A percentile compares a stretch with the other conserved stretches of the same genome.
Conservation (phyloP, 2,888 invertebrate species). For the Neoaliturus tenellus region DNA sequence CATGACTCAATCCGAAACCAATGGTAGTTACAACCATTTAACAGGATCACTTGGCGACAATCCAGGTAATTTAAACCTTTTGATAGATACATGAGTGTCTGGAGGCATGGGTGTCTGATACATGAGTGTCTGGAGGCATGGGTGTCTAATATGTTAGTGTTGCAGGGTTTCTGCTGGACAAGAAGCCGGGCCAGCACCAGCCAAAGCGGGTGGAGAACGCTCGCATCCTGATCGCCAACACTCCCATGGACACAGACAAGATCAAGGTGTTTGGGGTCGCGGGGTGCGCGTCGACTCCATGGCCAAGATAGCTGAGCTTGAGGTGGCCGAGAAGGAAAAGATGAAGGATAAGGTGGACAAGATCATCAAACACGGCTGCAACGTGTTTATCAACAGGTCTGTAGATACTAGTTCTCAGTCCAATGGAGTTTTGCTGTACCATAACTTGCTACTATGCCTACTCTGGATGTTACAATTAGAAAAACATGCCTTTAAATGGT, state of each 20-base stretch:
- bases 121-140: too few relatives aligned
- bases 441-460: too few relatives aligned
- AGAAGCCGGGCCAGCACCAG: conserved; percentile 98
- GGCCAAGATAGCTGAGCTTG: conserved; percentile 97
- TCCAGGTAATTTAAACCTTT: too few relatives aligned
- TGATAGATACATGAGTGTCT: too few relatives aligned
- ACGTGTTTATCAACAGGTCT: conserved; percentile 97
- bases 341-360: conserved; percentile 99
- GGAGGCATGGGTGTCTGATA: too few relatives aligned
- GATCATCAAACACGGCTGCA: conserved; percentile 95
- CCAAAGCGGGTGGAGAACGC: conserved; percentile 97
- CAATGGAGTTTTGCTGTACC: too few relatives aligned
- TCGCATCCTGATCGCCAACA: conserved; percentile 98
- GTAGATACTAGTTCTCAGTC: not conserved
- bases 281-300: conserved; percentile 94
- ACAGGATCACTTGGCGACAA: too few relatives aligned
- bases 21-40: too few relatives aligned
- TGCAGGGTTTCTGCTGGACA: conserved; percentile 94
- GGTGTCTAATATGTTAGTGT: too few relatives aligned
- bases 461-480: too few relatives aligned
- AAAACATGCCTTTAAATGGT: too few relatives aligned
- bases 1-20: too few relatives aligned
- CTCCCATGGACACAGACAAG: conserved; percentile 99
- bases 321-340: conserved; percentile 98
- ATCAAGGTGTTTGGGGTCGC: conserved; percentile 99